Evolutionary conservation across 2,113 vertebrate genomes (phyloP).

Genomic region (Odontesthes bonariensis): DNA sequence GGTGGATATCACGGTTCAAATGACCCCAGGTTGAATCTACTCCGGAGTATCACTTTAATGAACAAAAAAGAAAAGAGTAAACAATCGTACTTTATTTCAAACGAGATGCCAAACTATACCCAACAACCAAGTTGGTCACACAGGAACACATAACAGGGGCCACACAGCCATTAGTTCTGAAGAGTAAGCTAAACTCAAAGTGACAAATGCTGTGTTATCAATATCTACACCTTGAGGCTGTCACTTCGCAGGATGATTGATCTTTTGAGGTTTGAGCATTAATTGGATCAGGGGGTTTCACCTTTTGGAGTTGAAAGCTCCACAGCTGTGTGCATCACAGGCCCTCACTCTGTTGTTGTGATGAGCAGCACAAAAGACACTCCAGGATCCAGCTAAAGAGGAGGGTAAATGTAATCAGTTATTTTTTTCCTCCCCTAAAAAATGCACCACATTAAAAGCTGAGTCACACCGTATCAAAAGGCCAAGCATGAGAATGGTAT

Average conservation of each 20-base stretch:
- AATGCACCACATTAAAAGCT: conserved; percentile 4
- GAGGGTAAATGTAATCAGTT: not conserved
- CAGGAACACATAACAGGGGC: not conserved
- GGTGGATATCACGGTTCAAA: no score
- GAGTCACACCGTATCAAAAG: conserved; percentile 10
- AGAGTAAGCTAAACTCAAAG: not conserved
- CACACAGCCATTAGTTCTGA: not conserved
- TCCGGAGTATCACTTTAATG: no score
- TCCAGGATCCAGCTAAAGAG: conserved; percentile 62
- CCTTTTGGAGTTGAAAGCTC: conserved; percentile 71
- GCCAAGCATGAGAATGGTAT: conserved; percentile 4
- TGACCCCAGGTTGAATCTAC: no score
- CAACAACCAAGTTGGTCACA: no score
- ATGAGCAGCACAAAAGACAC: conserved; percentile 65
- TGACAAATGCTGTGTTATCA: not conserved
- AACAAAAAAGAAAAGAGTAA: no score
- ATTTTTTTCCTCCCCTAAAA: not conserved
- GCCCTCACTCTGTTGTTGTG: conserved; percentile 75
- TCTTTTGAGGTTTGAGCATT: not conserved
- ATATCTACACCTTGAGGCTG: not conserved
- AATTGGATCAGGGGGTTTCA: conserved; percentile 31
- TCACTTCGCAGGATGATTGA: conserved; percentile 10
- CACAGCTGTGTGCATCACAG: conserved; percentile 69
- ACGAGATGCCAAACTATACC: no score
- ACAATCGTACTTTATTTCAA: no score